phyloP scores from a whole-genome alignment of 2,888 invertebrate genomes.

The Schizotus pectinicornis region DNA sequence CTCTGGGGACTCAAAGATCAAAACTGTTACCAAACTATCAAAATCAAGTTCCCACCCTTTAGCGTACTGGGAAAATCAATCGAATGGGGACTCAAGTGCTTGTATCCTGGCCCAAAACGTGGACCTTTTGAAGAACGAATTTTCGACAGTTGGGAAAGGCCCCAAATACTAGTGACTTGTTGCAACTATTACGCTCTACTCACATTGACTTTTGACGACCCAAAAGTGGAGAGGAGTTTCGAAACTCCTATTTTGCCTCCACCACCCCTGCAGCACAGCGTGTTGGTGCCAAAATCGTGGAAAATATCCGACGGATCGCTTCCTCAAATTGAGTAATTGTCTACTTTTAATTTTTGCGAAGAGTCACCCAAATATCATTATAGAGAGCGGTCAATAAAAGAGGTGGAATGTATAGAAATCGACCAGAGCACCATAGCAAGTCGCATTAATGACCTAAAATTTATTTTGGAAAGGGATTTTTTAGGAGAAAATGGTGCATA shows the following conservation, averaged over 20 bases:
- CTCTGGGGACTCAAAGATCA: slow-evolving; percentile 68
- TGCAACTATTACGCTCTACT: slow-evolving; percentile 63
- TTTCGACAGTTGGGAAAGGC: slow-evolving; percentile 50
- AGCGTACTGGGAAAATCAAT: slow-evolving; percentile 64
- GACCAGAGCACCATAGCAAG: slow-evolving; percentile 8
- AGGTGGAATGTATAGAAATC: not conserved
- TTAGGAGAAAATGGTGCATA: slow-evolving; percentile 59
- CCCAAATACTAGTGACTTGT: slow-evolving; percentile 62
- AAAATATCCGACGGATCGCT: slow-evolving; percentile 37
- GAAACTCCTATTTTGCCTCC: slow-evolving; percentile 48
- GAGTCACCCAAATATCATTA: not conserved
- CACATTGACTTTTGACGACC: slow-evolving; percentile 47
- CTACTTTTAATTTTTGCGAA: slow-evolving; percentile 6
- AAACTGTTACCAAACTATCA: slow-evolving; percentile 63
- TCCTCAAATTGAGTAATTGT: slow-evolving; percentile 10
- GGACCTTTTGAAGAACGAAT: not conserved
- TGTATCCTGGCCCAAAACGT: slow-evolving; percentile 63
- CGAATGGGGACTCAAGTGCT: slow-evolving; percentile 64
- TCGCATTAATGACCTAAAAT: slow-evolving; percentile 31
- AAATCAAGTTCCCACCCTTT: slow-evolving; percentile 64
- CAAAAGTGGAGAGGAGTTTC: slow-evolving; percentile 39
- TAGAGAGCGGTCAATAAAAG: slow-evolving; percentile 14
- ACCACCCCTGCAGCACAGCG: slow-evolving; percentile 56
- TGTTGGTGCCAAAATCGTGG: slow-evolving; percentile 55
- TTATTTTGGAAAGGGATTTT: slow-evolving; percentile 43